Percentiles rank a stretch among this genome's conserved stretches.
Conservation (phyloP, 2,888 invertebrate species). For the Dinocampus coccinellae region DNA sequence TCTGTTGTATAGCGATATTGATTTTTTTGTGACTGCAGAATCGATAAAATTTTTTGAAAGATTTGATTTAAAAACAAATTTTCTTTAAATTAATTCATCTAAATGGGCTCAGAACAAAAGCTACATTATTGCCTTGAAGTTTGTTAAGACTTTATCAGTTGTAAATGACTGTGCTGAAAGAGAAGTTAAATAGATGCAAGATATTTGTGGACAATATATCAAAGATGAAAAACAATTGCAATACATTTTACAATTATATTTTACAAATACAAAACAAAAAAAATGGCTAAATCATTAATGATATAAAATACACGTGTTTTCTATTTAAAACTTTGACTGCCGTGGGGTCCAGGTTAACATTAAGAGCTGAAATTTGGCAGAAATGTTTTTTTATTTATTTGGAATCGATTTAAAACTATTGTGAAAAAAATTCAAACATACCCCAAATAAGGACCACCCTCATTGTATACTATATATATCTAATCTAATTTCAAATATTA, state of each 20-base stretch:
- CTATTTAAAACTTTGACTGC: too few relatives aligned
- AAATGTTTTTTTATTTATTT: too few relatives aligned
- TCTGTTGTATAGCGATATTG: background rate
- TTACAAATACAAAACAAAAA: too few relatives aligned
- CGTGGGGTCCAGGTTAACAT: too few relatives aligned
- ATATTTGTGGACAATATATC: conserved; percentile 9
- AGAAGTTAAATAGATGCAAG: conserved; percentile 13
- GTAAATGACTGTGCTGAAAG: conserved; percentile 20
- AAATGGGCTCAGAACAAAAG: background rate
- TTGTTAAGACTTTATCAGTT: background rate
- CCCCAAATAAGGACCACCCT: too few relatives aligned
- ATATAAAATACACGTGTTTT: too few relatives aligned
- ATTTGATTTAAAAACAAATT: conserved; percentile 25
- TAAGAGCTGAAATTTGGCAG: too few relatives aligned
- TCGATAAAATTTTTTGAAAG: conserved; percentile 7
- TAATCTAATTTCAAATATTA: too few relatives aligned
- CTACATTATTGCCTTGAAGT: background rate
- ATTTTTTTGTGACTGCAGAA: conserved; percentile 24
- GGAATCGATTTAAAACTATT: too few relatives aligned
- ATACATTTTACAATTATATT: conserved; percentile 28
- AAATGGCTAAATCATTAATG: too few relatives aligned
- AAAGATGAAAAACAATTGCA: conserved; percentile 31
- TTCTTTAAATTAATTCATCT: conserved; percentile 17
- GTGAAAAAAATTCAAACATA: too few relatives aligned
- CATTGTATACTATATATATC: too few relatives aligned